phyloP scores from a whole-genome alignment of 2,888 invertebrate species.

The Sinotaia quadrata region DNA sequence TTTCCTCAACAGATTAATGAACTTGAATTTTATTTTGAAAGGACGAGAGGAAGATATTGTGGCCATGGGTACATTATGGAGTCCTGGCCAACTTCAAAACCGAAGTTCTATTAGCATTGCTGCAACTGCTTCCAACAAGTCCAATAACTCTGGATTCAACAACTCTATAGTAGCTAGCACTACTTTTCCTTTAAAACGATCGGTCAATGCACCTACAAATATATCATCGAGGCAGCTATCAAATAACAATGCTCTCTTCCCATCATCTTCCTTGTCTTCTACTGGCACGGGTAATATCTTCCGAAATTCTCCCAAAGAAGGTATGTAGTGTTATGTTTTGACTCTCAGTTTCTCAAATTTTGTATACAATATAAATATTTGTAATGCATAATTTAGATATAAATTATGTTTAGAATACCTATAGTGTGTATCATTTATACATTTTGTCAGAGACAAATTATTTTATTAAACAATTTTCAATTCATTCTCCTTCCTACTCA shows the following conservation, averaged over 20 bases:
- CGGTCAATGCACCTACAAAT: not conserved
- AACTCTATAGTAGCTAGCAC: not conserved
- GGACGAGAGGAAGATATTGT: slow-evolving; percentile 62
- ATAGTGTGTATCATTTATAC: too few species aligned
- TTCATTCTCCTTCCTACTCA: too few species aligned
- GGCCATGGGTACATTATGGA: slow-evolving; percentile 66
- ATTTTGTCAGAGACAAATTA: too few species aligned
- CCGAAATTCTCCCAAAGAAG: slow-evolving; percentile 29
- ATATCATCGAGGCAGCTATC: not conserved
- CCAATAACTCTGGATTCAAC: slow-evolving; percentile 8
- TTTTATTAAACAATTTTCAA: too few species aligned
- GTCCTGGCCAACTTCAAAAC: slow-evolving; percentile 39
- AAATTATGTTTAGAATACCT: too few species aligned
- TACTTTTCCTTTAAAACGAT: not conserved
- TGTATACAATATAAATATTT: too few species aligned
- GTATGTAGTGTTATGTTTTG: too few species aligned
- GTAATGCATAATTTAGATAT: too few species aligned
- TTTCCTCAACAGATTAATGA: not conserved
- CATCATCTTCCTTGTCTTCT: not conserved
- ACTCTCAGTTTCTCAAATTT: too few species aligned
- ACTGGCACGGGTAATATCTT: not conserved
- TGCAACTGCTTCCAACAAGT: slow-evolving; percentile 3
- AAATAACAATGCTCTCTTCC: slow-evolving; percentile 2
- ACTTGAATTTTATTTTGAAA: slow-evolving; percentile 32
- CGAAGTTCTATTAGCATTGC: slow-evolving; percentile 14